Evolutionary conservation across 2,797 vertebrate species (phyloP).

Genomic region (Calcarius lapponicus): DNA sequence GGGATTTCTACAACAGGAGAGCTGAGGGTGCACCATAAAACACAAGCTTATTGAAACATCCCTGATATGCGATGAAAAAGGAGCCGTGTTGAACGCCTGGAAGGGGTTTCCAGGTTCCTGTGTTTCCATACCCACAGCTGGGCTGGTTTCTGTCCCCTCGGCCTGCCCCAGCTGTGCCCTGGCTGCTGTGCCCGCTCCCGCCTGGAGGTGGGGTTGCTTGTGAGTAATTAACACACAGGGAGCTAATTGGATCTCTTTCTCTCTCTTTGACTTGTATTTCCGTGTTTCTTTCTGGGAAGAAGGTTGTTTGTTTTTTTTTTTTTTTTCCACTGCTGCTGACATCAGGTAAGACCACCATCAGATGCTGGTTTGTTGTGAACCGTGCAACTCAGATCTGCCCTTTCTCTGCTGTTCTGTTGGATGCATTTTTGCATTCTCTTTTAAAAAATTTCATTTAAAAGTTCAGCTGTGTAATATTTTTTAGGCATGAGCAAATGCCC

Average conservation of each 20-base stretch:
- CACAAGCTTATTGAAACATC: fast-evolving
- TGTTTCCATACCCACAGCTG: fast-evolving
- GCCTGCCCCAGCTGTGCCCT: background rate
- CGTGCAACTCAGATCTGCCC: background rate
- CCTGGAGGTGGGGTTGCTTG: background rate
- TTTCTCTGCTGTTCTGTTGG: background rate
- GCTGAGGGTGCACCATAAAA: background rate
- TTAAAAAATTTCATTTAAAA: background rate
- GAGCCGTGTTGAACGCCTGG: background rate
- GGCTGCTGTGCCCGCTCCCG: fast-evolving
- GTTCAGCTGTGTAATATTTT: background rate
- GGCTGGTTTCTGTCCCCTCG: background rate
- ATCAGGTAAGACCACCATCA: background rate
- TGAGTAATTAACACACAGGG: background rate
- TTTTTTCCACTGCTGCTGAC: background rate
- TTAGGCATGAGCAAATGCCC: background rate
- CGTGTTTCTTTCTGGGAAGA: background rate
- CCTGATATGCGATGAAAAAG: background rate
- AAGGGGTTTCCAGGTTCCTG: fast-evolving
- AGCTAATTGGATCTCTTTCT: background rate
- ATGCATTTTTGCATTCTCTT: background rate
- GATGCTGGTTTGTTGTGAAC: constrained; percentile 5
- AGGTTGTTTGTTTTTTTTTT: background rate
- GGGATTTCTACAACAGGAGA: background rate
- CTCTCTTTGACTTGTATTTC: background rate